Percentiles rank a stretch among this genome's conserved stretches.
These are phyloP conservation scores for Scaptomyza montana DNA, from an alignment of 1,140 invertebrate species.

Conservation along the genomic window DNA sequence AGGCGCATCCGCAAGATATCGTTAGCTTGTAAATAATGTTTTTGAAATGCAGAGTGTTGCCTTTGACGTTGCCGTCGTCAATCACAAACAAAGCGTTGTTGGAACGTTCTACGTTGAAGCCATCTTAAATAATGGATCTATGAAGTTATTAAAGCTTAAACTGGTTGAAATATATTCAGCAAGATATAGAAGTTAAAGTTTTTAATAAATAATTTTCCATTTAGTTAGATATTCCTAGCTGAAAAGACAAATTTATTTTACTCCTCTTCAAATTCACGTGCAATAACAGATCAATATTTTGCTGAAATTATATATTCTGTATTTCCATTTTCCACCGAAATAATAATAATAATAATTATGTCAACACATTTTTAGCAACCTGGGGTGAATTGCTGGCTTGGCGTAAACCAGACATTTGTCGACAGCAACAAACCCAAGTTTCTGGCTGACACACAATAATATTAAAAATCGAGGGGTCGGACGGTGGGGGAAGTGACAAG, in stretches of 20 bases:
- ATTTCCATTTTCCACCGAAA: neutral
- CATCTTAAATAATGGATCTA: neutral
- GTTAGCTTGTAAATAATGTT: constrained; percentile 55
- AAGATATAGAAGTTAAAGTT: too few species aligned
- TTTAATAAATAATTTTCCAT: too few species aligned
- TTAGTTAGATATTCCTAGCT: too few species aligned
- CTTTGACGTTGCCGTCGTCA: constrained; percentile 49
- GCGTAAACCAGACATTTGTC: neutral
- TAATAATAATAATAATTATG: constrained; percentile 15
- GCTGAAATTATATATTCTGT: neutral
- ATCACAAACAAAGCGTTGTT: constrained; percentile 16
- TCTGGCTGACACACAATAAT: constrained; percentile 23
- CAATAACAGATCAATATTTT: neutral
- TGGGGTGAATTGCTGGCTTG: constrained; percentile 15
- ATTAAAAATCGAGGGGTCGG: constrained; percentile 39
- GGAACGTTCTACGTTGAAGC: neutral
- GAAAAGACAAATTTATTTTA: neutral
- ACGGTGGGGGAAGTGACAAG: constrained; percentile 8
- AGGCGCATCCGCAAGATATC: constrained; percentile 47
- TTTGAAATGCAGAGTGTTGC: constrained; percentile 31
- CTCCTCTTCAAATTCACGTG: neutral
- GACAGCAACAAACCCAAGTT: constrained; percentile 6
- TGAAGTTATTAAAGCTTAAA: too few species aligned
- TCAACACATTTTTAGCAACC: constrained; percentile 8
- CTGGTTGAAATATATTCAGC: too few species aligned